Percentiles rank a stretch among this genome's conserved stretches.
Evolutionary conservation across 2,888 invertebrate genomes (phyloP).

Genomic region (Sthenelais limicola): DNA sequence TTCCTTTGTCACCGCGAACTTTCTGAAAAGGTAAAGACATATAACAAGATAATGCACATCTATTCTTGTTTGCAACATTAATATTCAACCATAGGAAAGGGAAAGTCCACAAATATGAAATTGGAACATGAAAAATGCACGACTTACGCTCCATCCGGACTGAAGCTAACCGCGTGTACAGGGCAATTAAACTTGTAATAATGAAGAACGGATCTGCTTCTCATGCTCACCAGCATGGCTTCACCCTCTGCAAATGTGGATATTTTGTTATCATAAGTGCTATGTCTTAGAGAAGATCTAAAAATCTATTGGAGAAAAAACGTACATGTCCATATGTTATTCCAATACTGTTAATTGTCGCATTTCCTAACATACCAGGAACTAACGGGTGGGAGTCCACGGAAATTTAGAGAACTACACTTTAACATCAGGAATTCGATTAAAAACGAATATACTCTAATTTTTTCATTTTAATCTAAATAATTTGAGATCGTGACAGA

Average conservation of each 20-base stretch:
- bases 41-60: background rate
- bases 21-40: conserved; percentile 59
- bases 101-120: background rate
- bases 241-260: conserved; percentile 70
- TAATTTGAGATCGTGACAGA: too few relatives aligned
- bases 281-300: too few relatives aligned
- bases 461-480: too few relatives aligned
- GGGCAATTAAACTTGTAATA: conserved; percentile 85
- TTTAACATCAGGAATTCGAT: too few relatives aligned
- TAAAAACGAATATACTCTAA: too few relatives aligned
- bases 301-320: too few relatives aligned
- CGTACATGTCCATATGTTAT: too few relatives aligned
- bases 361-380: too few relatives aligned
- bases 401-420: too few relatives aligned
- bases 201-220: conserved; percentile 87
- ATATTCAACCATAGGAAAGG: background rate
- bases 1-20: conserved; percentile 91
- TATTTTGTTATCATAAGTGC: too few relatives aligned
- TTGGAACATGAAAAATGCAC: background rate
- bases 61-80: background rate
- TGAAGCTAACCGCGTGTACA: conserved; percentile 87
- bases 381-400: too few relatives aligned
- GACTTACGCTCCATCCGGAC: conserved; percentile 88
- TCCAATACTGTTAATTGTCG: too few relatives aligned
- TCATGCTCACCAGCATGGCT: conserved; percentile 80